Evolutionary conservation across 2,113 vertebrate genomes (phyloP), one percentile per base, ranked within the genome.

Genomic region (Montifringilla adamsi): DNA sequence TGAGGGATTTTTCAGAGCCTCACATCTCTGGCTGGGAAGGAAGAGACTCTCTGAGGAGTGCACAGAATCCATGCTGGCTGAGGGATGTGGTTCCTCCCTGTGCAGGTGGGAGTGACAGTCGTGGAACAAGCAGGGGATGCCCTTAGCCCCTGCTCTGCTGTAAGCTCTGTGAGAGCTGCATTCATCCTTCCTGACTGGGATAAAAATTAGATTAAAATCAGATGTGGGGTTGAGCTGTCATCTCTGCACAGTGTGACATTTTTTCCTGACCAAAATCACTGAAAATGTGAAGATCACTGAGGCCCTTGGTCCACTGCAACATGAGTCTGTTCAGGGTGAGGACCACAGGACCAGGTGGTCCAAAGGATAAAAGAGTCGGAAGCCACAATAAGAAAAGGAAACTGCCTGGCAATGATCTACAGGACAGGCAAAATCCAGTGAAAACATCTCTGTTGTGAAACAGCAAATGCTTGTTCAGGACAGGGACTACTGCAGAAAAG

Each of bases 51-150:
- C 7, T 82, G 67, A 80, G 62, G 55, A 15, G 16, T 2, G 6
- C 43, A 9, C 24, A 30, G 59, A 13, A 28, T 1, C 10, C 1
- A 0, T 10, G n/a, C 56, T 74, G 58, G 24, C 12, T 27, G 53
- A 19, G 28, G 59, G 82, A 28, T 15, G 46, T 0, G 1, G 28
- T 19, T 72, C 37, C 44, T 79, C 23, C 47, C 41, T 13, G 43
- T 33, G 59, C 53, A 62, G 53, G 33, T 43, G 60, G 31, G 20
- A 73, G 7, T 39, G 31, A 14, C 37, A 10, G 16, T 2, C 1
- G 2, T 47, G 87, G 56, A 8, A 26, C 31, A 15, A 41, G 21
- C 43, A 35, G 63, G 26, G 31, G 30, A 23, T 76, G 74, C 30
- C 66, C 70, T 82, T 5, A 49, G 3, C 19, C 37, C 37, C 35